Conservation (phyloP, 2,888 invertebrate genomes). For the Cantharis flavilabris region DNA sequence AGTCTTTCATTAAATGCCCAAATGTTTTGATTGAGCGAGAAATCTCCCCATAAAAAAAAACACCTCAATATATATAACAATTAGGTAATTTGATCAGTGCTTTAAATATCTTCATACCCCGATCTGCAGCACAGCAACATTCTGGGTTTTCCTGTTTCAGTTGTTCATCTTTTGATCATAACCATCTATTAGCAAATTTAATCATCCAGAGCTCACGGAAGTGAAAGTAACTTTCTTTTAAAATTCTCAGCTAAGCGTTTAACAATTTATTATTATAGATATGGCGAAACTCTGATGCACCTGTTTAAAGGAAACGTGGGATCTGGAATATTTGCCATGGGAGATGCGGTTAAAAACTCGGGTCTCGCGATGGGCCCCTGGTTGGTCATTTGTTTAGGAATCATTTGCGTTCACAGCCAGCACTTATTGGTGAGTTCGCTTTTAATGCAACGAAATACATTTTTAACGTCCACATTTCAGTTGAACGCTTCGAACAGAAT, state of each 20-base stretch:
- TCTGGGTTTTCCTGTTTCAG: neutral
- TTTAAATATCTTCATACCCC: no score
- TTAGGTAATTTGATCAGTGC: no score
- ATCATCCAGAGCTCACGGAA: neutral
- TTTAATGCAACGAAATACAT: neutral
- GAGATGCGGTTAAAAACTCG: slow-evolving; percentile 90
- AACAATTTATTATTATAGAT: slow-evolving; percentile 62
- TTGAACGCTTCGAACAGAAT: slow-evolving; percentile 73
- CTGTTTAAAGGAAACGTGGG: slow-evolving; percentile 95
- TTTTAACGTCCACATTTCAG: slow-evolving; percentile 53
- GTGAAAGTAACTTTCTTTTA: neutral
- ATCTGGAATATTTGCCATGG: slow-evolving; percentile 94
- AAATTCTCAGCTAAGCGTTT: neutral
- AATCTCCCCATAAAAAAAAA: neutral
- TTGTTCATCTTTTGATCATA: neutral
- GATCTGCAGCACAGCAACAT: neutral
- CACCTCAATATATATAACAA: slow-evolving; percentile 5
- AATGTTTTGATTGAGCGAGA: no score
- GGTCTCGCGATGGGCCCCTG: slow-evolving; percentile 83
- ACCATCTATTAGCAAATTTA: neutral
- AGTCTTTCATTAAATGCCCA: slow-evolving; percentile 48
- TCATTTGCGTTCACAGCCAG: slow-evolving; percentile 90
- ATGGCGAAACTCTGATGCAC: slow-evolving; percentile 86
- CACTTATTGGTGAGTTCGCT: slow-evolving; percentile 75
- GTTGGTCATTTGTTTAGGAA: slow-evolving; percentile 77